These are phyloP conservation scores for Drosophila monieri DNA, from an alignment of 2,888 invertebrate species.

Conservation along the genomic window DNA sequence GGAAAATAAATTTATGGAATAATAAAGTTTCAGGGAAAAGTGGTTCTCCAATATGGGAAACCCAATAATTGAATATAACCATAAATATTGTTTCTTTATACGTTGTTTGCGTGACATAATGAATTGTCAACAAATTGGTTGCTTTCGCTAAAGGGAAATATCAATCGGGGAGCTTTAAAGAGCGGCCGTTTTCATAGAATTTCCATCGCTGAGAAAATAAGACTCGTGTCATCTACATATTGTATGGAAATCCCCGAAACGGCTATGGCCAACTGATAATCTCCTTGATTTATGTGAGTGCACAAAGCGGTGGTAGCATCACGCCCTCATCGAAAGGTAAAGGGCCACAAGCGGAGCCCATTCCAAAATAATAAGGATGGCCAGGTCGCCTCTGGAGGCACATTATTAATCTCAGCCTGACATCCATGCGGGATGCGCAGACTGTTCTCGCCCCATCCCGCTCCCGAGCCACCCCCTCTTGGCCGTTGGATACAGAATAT, in stretches of 20 bases:
- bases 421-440: conserved; percentile 63
- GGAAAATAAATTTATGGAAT: too few relatives aligned
- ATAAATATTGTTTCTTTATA: background rate
- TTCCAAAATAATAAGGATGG: conserved; percentile 41
- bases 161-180: background rate
- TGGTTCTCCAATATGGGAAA: too few relatives aligned
- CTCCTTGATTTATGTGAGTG: conserved; percentile 72
- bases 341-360: conserved; percentile 16
- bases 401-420: conserved; percentile 70
- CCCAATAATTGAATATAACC: too few relatives aligned
- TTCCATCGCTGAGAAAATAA: conserved; percentile 10
- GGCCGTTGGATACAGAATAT: conserved; percentile 20
- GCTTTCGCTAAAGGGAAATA: background rate
- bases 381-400: conserved; percentile 45
- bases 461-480: background rate
- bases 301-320: conserved; percentile 42
- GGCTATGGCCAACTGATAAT: conserved; percentile 77
- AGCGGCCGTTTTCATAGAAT: background rate
- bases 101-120: background rate
- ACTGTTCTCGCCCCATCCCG: conserved; percentile 16
- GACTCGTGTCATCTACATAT: conserved; percentile 71
- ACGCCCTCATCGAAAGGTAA: conserved; percentile 14
- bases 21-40: too few relatives aligned
- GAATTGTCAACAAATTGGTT: conserved; percentile 1
- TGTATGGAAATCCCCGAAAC: conserved; percentile 73